Conservation (phyloP, 2,888 invertebrate genomes). For the Lobophora halterata region DNA sequence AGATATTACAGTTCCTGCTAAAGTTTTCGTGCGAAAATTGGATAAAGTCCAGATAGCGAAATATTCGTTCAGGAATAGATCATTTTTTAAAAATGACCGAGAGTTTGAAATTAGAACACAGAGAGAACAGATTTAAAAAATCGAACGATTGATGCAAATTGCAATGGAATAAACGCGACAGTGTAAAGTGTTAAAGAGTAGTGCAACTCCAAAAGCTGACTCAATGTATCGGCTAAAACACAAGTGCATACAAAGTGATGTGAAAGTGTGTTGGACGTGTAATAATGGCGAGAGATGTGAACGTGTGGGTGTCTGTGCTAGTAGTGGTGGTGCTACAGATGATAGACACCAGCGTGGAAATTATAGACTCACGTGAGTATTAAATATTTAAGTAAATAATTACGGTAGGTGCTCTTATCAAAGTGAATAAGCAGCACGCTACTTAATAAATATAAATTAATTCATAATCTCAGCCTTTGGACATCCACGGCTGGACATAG, state of each 20-base stretch:
- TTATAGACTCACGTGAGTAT: slow-evolving; percentile 69
- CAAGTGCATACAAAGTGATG: slow-evolving; percentile 37
- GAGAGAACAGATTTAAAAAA: slow-evolving; percentile 8
- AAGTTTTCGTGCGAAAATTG: slow-evolving; percentile 18
- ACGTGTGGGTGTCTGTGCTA: slow-evolving; percentile 48
- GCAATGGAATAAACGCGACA: slow-evolving; percentile 15
- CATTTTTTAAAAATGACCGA: slow-evolving; percentile 13
- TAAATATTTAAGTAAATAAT: no score
- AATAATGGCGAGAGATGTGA: slow-evolving; percentile 55
- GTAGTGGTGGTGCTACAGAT: slow-evolving; percentile 51
- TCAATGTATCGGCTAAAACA: slow-evolving; percentile 52
- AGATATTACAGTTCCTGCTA: slow-evolving; percentile 25
- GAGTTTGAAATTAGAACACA: slow-evolving; percentile 12
- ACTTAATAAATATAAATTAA: no score
- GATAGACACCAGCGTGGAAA: slow-evolving; percentile 60
- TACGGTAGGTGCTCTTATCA: no score
- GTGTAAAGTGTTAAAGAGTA: slow-evolving; percentile 23
- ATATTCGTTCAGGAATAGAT: slow-evolving; percentile 8
- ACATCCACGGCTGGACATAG: no score
- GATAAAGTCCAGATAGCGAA: slow-evolving; percentile 19
- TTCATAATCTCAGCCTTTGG: no score
- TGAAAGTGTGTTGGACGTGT: slow-evolving; percentile 45
- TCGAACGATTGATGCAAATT: slow-evolving; percentile 13
- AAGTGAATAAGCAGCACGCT: no score
- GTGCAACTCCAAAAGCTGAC: slow-evolving; percentile 30